phyloP scores from a whole-genome alignment of 2,888 invertebrate genomes.

The Hipparchia semele region DNA sequence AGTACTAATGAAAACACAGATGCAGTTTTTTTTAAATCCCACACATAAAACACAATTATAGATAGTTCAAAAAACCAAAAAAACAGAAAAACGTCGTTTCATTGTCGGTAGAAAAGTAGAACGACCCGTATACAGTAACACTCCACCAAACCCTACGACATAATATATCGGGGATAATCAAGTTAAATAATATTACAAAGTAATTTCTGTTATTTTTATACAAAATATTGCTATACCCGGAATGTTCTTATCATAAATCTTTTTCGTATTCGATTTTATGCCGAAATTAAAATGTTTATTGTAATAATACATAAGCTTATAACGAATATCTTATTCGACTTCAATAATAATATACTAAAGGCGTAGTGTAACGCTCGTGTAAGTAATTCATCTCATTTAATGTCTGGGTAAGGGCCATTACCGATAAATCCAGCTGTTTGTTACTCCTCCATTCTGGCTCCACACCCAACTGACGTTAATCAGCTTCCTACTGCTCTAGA shows the following conservation, averaged over 20 bases:
- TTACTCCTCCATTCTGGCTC: slow-evolving; percentile 54
- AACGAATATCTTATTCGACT: slow-evolving; percentile 5
- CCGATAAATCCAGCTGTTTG: slow-evolving; percentile 76
- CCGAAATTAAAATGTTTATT: too few species aligned
- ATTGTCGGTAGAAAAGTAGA: too few species aligned
- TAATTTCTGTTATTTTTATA: neutral
- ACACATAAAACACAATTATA: too few species aligned
- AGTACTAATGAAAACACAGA: too few species aligned
- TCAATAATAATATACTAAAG: slow-evolving; percentile 12
- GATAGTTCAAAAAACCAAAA: too few species aligned
- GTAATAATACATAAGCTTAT: neutral
- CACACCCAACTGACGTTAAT: slow-evolving; percentile 67
- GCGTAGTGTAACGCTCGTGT: slow-evolving; percentile 49
- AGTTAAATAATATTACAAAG: neutral
- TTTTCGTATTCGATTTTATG: too few species aligned
- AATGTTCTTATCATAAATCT: neutral
- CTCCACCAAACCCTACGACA: neutral
- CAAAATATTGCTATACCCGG: neutral
- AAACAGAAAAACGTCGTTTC: too few species aligned
- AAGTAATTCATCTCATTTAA: slow-evolving; percentile 66
- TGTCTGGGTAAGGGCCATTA: slow-evolving; percentile 68
- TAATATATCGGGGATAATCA: neutral
- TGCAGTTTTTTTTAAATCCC: too few species aligned
- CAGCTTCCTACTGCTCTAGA: slow-evolving; percentile 70
- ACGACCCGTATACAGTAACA: too few species aligned